A percentile compares a stretch with the other conserved stretches of the same genome.
Conservation (phyloP, 2,113 vertebrate genomes). For the Regulus satrapa region DNA sequence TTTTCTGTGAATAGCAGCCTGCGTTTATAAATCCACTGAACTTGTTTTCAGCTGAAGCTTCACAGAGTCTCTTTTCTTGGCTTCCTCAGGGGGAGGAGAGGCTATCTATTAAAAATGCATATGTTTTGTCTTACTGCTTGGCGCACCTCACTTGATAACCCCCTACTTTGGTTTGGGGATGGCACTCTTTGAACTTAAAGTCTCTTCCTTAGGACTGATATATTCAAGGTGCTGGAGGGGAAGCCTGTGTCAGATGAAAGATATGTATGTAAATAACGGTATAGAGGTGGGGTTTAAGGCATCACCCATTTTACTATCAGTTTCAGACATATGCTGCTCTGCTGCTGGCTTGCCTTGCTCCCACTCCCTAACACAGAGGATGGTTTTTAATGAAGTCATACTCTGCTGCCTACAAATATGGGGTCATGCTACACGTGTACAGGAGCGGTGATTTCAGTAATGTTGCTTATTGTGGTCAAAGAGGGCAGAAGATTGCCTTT, state of each 20-base stretch:
- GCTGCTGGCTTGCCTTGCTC: background rate
- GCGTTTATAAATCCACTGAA: constrained; percentile 9
- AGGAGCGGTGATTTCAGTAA: background rate
- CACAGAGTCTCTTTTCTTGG: constrained; percentile 26
- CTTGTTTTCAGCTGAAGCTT: constrained; percentile 44
- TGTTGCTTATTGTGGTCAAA: constrained; percentile 19
- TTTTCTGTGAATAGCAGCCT: background rate
- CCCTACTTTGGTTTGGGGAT: constrained; percentile 48
- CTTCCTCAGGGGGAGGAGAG: constrained; percentile 38
- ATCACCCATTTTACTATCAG: constrained; percentile 29
- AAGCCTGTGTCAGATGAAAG: constrained; percentile 43
- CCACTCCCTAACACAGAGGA: background rate
- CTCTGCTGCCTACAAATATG: background rate
- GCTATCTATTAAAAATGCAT: constrained; percentile 60
- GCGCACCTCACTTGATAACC: constrained; percentile 35
- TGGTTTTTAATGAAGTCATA: constrained; percentile 37
- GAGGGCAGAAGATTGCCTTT: constrained; percentile 38
- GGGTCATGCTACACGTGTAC: background rate
- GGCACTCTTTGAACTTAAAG: constrained; percentile 53
- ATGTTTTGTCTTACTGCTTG: constrained; percentile 52
- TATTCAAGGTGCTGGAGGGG: constrained; percentile 57
- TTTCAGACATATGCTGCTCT: constrained; percentile 40
- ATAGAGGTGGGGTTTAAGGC: constrained; percentile 28
- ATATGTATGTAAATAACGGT: constrained; percentile 42
- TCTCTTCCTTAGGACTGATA: constrained; percentile 58